phyloP scores from a whole-genome alignment of 2,113 vertebrate species.

The Pyxicephalus adspersus region DNA sequence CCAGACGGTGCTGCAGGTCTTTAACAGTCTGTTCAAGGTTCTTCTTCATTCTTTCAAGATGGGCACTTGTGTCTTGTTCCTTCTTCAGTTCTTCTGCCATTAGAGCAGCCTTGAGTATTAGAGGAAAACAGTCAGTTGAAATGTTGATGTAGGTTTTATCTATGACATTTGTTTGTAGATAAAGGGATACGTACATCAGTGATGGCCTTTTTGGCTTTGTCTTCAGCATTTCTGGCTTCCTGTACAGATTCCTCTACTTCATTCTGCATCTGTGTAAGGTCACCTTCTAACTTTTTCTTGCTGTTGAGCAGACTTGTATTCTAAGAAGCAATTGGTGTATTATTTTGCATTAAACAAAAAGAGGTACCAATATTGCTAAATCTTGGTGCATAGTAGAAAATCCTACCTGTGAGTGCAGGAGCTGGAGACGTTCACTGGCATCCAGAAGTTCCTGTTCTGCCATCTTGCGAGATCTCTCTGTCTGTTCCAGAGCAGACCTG shows the following conservation, averaged over 20 bases:
- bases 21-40: constrained; percentile 80
- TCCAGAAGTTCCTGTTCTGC: constrained; percentile 89
- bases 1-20: constrained; percentile 77
- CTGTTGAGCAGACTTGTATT: constrained; percentile 92
- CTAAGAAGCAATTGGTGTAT: constrained; percentile 52
- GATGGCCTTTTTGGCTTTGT: constrained; percentile 80
- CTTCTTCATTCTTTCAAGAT: constrained; percentile 79
- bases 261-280: constrained; percentile 81
- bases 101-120: constrained; percentile 64
- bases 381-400: background rate
- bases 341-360: background rate
- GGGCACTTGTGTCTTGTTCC: constrained; percentile 84
- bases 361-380: background rate
- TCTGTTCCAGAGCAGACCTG: constrained; percentile 67
- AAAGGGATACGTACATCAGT: constrained; percentile 68
- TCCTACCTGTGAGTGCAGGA: constrained; percentile 86
- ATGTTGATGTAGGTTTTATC: background rate
- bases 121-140: background rate
- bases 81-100: constrained; percentile 78
- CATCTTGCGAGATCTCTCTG: constrained; percentile 71
- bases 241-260: constrained; percentile 85
- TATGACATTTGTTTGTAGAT: background rate
- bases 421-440: constrained; percentile 84
- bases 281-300: constrained; percentile 90
- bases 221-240: constrained; percentile 85